Conservation (phyloP, 2,888 invertebrate genomes). For the Dorcus parallelipipedus region DNA sequence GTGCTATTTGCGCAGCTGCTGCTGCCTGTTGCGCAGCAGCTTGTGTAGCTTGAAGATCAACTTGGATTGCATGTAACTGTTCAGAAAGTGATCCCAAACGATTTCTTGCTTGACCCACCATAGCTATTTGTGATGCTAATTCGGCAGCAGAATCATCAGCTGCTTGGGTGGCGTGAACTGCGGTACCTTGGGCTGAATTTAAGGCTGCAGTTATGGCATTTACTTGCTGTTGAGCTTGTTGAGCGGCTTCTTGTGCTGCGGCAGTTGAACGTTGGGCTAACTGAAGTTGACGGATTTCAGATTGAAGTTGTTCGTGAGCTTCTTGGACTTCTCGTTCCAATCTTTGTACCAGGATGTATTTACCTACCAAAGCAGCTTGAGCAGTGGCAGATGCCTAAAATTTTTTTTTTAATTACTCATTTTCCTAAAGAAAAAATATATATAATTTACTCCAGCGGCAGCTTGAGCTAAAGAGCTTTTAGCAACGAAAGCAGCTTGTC, state of each 20-base stretch:
- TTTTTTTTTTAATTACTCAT: too few relatives aligned
- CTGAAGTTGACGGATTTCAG: slow-evolving; percentile 70
- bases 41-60: slow-evolving; percentile 75
- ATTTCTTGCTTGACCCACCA: slow-evolving; percentile 73
- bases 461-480: slow-evolving; percentile 75
- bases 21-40: slow-evolving; percentile 68
- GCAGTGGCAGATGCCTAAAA: slow-evolving; percentile 63
- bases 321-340: slow-evolving; percentile 73
- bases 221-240: slow-evolving; percentile 53
- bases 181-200: slow-evolving; percentile 73
- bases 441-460: slow-evolving; percentile 53
- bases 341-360: slow-evolving; percentile 53
- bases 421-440: too few relatives aligned
- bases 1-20: slow-evolving; percentile 69
- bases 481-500: slow-evolving; percentile 75
- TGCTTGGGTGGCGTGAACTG: slow-evolving; percentile 71
- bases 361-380: slow-evolving; percentile 64
- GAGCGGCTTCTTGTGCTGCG: slow-evolving; percentile 69
- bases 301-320: slow-evolving; percentile 64
- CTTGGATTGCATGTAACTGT: slow-evolving; percentile 65
- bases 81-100: slow-evolving; percentile 63
- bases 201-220: slow-evolving; percentile 71
- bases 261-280: slow-evolving; percentile 71
- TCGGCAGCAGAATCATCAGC: slow-evolving; percentile 73
- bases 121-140: slow-evolving; percentile 67